Conservation (phyloP, 1,140 invertebrate species). For the Penaeus indicus region DNA sequence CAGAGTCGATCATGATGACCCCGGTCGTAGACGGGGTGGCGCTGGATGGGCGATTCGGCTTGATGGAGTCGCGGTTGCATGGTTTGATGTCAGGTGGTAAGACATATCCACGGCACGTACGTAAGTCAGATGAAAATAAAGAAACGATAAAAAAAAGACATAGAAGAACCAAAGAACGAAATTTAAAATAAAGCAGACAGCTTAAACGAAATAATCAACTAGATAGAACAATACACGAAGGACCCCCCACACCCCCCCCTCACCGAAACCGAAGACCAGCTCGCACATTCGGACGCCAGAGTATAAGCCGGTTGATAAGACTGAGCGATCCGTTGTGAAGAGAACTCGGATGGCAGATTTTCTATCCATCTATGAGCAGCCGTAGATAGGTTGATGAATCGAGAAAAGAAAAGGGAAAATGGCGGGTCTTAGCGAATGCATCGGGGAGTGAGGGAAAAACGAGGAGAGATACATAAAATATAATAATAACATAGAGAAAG, state of each 20-base stretch:
- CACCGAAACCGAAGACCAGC: background rate
- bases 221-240: background rate
- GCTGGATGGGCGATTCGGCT: background rate
- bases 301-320: constrained; percentile 2
- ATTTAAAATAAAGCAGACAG: no score
- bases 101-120: background rate
- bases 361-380: background rate
- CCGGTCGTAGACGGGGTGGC: background rate
- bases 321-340: background rate
- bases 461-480: no score
- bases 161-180: no score
- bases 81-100: background rate
- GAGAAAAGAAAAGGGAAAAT: no score
- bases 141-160: no score
- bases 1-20: constrained; percentile 57
- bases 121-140: background rate
- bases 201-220: no score
- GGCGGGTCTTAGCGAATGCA: no score
- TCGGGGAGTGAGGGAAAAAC: no score
- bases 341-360: background rate
- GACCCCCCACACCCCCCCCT: background rate
- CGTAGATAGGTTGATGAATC: no score
- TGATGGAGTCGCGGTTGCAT: background rate
- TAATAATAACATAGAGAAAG: no score
- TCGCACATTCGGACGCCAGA: background rate